Percentiles rank a stretch among this genome's conserved stretches.
phyloP scores from a whole-genome alignment of 2,797 vertebrate species.

The Rhinophrynus dorsalis region DNA sequence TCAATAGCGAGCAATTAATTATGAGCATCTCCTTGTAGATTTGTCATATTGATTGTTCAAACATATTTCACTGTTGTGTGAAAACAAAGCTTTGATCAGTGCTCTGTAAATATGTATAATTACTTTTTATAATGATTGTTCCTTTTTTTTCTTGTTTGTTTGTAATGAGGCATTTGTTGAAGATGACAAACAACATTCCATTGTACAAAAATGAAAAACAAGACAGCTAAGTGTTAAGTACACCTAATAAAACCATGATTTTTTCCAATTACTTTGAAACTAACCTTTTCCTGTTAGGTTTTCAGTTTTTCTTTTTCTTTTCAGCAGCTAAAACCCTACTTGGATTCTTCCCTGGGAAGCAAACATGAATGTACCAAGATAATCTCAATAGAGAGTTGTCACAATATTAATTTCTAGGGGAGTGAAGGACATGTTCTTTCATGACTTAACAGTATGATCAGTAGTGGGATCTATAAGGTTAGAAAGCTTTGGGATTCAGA shows the following conservation, averaged over 20 bases:
- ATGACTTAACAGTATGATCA: constrained; percentile 1
- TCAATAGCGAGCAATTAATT: constrained; percentile 1
- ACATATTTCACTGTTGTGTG: neutral
- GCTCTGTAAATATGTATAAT: neutral
- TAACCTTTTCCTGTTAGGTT: too few species aligned
- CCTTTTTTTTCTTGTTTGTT: neutral
- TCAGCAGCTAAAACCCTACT: too few species aligned
- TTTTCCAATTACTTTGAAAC: too few species aligned
- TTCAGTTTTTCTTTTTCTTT: neutral
- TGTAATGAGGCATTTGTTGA: neutral
- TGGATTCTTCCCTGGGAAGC: neutral
- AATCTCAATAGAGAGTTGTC: neutral
- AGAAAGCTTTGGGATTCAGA: neutral
- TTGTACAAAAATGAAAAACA: neutral
- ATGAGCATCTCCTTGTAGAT: neutral
- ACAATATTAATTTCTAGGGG: constrained; percentile 2
- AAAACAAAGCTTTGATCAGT: constrained; percentile 3
- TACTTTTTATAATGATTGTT: neutral
- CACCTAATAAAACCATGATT: neutral
- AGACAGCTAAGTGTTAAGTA: neutral
- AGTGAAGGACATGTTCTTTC: neutral
- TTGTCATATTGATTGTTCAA: neutral
- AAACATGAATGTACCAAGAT: neutral
- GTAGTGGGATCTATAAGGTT: constrained; percentile 5
- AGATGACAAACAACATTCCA: neutral